phyloP scores from a whole-genome alignment of 1,140 invertebrate genomes.

The Pachypsylla venusta region DNA sequence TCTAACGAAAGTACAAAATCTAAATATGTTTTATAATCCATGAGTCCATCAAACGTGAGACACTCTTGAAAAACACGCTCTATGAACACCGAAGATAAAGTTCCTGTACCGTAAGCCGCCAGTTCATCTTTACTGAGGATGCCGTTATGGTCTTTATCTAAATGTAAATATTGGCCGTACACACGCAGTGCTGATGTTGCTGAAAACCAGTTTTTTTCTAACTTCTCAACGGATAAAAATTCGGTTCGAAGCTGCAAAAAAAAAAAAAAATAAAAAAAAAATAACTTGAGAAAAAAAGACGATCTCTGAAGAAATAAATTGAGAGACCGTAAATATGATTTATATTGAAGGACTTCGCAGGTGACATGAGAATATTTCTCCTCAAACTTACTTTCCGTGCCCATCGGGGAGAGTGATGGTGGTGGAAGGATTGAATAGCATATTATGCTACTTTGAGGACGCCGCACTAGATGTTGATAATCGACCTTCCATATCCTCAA shows the following conservation, averaged over 20 bases:
- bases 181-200: constrained; percentile 74
- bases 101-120: constrained; percentile 75
- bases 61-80: constrained; percentile 90
- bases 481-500: too few species aligned
- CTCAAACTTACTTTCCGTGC: too few species aligned
- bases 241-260: constrained; percentile 57
- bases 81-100: constrained; percentile 79
- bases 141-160: constrained; percentile 90
- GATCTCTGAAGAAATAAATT: too few species aligned
- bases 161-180: constrained; percentile 83
- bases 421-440: too few species aligned
- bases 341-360: too few species aligned
- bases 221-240: constrained; percentile 60
- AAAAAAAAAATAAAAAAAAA: too few species aligned
- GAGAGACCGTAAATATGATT: too few species aligned
- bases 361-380: too few species aligned
- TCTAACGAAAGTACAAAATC: constrained; percentile 89
- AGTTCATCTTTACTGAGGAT: constrained; percentile 84
- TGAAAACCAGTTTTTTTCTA: constrained; percentile 90
- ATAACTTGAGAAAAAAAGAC: too few species aligned
- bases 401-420: too few species aligned
- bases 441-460: too few species aligned
- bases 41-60: constrained; percentile 88
- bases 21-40: constrained; percentile 95
- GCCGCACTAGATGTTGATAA: too few species aligned